A percentile compares a stretch with the other conserved stretches of the same genome.
These are phyloP conservation scores for Scolopax mira DNA, from an alignment of 2,113 vertebrate species.

Conservation along the genomic window DNA sequence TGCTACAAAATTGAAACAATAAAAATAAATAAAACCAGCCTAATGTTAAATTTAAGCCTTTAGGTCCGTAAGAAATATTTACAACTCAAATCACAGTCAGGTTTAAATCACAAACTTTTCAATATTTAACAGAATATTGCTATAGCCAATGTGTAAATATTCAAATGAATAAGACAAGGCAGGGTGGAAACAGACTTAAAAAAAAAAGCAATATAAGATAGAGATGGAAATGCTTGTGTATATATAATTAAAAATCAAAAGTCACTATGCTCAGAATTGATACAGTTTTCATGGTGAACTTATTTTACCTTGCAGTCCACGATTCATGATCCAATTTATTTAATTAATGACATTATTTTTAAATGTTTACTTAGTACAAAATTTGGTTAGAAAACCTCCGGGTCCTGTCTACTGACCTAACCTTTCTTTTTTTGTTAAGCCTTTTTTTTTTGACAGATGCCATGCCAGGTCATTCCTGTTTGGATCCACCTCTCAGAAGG, in stretches of 20 bases:
- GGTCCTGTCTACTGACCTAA: background rate
- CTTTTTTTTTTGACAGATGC: background rate
- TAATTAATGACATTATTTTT: background rate
- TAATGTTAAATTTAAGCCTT: background rate
- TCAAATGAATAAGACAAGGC: background rate
- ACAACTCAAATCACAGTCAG: background rate
- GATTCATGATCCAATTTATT: background rate
- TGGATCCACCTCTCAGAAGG: background rate
- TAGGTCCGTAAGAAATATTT: background rate
- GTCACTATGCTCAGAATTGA: background rate
- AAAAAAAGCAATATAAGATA: background rate
- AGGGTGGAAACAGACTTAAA: background rate
- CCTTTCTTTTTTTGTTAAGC: background rate
- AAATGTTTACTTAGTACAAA: background rate
- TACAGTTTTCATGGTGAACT: background rate
- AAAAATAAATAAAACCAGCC: slow-evolving; percentile 3
- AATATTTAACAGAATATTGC: slow-evolving; percentile 23
- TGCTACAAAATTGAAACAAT: slow-evolving; percentile 14
- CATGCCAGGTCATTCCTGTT: background rate
- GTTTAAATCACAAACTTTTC: slow-evolving; percentile 10
- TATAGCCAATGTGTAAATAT: background rate
- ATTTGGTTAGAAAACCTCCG: background rate
- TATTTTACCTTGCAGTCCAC: background rate
- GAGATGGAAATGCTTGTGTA: background rate
- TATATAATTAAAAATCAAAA: background rate